phyloP scores from a whole-genome alignment of 2,797 vertebrate species.

The Enteromius argenteus region DNA sequence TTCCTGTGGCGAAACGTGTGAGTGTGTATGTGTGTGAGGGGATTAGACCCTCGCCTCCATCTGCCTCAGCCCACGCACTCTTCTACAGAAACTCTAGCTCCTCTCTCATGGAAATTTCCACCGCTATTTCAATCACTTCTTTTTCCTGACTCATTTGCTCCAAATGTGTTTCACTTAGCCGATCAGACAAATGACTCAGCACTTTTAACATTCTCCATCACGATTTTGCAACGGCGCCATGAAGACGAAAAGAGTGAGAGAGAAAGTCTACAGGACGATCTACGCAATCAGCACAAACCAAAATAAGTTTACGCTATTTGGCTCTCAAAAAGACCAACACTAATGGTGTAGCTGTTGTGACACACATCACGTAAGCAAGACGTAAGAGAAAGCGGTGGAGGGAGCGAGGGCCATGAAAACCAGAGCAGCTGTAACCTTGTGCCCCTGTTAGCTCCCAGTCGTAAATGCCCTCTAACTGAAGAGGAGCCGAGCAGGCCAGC shows the following conservation, averaged over 20 bases:
- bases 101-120: slow-evolving; percentile 40
- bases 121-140: slow-evolving; percentile 42
- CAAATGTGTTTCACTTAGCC: slow-evolving; percentile 46
- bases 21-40: slow-evolving; percentile 40
- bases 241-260: slow-evolving; percentile 3
- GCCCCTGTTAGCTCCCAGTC: slow-evolving; percentile 62
- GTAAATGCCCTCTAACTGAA: slow-evolving; percentile 63
- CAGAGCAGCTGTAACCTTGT: slow-evolving; percentile 49
- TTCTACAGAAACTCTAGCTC: slow-evolving; percentile 9
- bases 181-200: slow-evolving; percentile 49
- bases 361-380: slow-evolving; percentile 29
- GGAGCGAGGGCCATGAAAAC: slow-evolving; percentile 21
- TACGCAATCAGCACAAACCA: slow-evolving; percentile 1
- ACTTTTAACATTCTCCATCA: slow-evolving; percentile 48
- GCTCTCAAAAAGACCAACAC: neutral
- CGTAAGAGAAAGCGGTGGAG: slow-evolving; percentile 15
- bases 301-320: neutral
- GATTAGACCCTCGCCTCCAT: slow-evolving; percentile 59
- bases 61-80: slow-evolving; percentile 42
- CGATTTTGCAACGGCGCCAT: neutral
- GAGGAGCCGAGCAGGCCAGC: slow-evolving; percentile 63
- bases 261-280: slow-evolving; percentile 17
- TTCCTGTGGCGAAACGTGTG: slow-evolving; percentile 68
- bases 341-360: slow-evolving; percentile 24
- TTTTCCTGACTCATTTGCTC: slow-evolving; percentile 47